These are phyloP conservation scores for Clepsis dumicolana DNA, from an alignment of 2,888 invertebrate species.

Conservation along the genomic window DNA sequence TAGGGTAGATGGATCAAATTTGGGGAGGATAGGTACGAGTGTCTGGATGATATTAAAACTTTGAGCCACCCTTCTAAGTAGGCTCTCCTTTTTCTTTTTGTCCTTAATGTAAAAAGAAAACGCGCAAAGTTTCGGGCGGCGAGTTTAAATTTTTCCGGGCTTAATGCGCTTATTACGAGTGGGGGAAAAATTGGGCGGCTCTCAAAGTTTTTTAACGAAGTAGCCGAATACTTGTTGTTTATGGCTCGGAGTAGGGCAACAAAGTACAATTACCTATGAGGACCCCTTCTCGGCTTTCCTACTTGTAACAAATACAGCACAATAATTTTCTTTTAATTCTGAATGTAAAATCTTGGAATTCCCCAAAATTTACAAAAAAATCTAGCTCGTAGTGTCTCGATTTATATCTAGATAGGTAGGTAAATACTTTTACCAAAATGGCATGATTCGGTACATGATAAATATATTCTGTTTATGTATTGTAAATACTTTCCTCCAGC, in stretches of 20 bases:
- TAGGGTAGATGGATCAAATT: not conserved
- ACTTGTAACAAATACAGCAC: too few species aligned
- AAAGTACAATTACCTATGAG: not conserved
- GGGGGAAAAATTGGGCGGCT: conserved; percentile 62
- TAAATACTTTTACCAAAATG: too few species aligned
- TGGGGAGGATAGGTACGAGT: conserved; percentile 17
- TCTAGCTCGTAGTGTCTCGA: too few species aligned
- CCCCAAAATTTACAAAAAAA: too few species aligned
- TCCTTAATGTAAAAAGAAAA: conserved; percentile 85
- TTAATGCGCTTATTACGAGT: conserved; percentile 85
- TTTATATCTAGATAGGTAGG: too few species aligned
- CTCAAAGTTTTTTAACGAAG: conserved; percentile 71
- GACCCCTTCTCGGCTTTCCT: not conserved
- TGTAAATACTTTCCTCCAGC: not conserved
- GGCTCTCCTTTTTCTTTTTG: conserved; percentile 67
- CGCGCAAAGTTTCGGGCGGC: conserved; percentile 76
- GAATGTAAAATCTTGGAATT: too few species aligned
- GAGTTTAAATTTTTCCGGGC: conserved; percentile 79
- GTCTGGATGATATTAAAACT: conserved; percentile 75
- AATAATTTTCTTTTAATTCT: too few species aligned
- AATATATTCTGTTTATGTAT: not conserved
- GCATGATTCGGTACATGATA: not conserved
- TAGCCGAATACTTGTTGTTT: conserved; percentile 21
- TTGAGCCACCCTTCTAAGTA: conserved; percentile 82
- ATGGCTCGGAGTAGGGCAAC: conserved; percentile 5